Evolutionary conservation across 2,888 invertebrate genomes (phyloP), one percentile per base, ranked within the genome.

Genomic region (Scrobipalpa atriplicella): DNA sequence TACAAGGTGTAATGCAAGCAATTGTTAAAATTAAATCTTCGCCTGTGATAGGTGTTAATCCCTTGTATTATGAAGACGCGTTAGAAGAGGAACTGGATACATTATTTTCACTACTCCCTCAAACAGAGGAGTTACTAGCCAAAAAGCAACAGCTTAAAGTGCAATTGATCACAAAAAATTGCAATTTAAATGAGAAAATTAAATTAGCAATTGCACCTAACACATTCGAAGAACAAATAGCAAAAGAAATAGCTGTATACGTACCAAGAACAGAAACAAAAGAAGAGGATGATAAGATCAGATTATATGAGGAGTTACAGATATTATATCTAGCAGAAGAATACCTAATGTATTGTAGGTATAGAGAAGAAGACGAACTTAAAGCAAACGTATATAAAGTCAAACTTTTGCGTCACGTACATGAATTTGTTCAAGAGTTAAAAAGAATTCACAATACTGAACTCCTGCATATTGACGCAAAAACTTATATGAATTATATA

Each of bases 31-130:
- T 87, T 8, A 82, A 83, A 73, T 77, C 81, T 71, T 78, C 85
- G 47, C 84, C 83, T 1, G 73, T 71, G 1, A 74, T 75, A 41
- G 74, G 80, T 65, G 52, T 71, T 8, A 83, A 89, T 66, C 73
- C 75, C 5, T 83, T 84, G 70, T 78, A 81, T 65, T 87, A 79
- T 62, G 81, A 86, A 75, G 86, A 88, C 66, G 69, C 80, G 2
- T 75, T 92, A 29, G 87, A 86, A 58, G 80, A 86, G 51, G 89
- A 89, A 68, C 73, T 90, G 13, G 90, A 88, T 70, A 76, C 78
- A 11, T 71, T 92, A 54, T 67, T 91, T 3, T 70, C 75, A 64
- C 69, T 70, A 36, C 72, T 90, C 61, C 87, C 89, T 11, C 77
- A 84, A 69, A 77, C 81, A 7, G 58, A 71, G 29, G 84, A 85